Conservation (phyloP, 2,797 vertebrate species). For the Sebastes steindachneri region DNA sequence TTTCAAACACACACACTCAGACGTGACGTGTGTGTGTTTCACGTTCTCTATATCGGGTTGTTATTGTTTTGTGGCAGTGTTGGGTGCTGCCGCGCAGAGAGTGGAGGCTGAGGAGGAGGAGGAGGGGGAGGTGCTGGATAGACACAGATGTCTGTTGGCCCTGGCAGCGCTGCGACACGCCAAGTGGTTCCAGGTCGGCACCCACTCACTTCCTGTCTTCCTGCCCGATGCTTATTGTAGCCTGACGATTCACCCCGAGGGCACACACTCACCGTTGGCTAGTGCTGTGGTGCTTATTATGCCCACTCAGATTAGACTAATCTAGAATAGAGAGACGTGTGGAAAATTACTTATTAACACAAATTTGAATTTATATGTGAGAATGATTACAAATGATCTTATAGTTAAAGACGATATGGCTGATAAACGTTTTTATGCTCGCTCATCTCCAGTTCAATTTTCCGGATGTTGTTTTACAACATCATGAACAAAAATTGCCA, state of each 20-base stretch:
- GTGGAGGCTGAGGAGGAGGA: constrained; percentile 88
- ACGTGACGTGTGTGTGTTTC: constrained; percentile 88
- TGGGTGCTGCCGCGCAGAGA: constrained; percentile 96
- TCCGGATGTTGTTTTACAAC: not conserved
- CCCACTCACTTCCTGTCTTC: constrained; percentile 93
- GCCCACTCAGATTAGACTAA: not conserved
- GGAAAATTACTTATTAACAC: not conserved
- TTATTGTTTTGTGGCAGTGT: constrained; percentile 91
- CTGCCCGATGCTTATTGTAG: constrained; percentile 86
- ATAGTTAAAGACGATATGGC: not conserved
- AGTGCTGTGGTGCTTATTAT: not conserved
- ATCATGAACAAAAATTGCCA: constrained; percentile 1
- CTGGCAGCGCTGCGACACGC: constrained; percentile 99
- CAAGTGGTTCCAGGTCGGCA: constrained; percentile 99
- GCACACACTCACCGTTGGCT: constrained; percentile 3
- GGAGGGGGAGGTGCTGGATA: constrained; percentile 96
- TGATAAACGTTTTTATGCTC: not conserved
- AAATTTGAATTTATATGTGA: not conserved
- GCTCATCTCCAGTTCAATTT: not conserved
- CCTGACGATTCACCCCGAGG: constrained; percentile 80
- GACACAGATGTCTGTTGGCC: constrained; percentile 99
- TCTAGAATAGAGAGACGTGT: not conserved
- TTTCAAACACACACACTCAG: constrained; percentile 75
- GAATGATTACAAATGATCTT: not conserved
- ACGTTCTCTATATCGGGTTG: constrained; percentile 87